Conservation (phyloP, 2,888 invertebrate genomes). For the Drosophila greeni region DNA sequence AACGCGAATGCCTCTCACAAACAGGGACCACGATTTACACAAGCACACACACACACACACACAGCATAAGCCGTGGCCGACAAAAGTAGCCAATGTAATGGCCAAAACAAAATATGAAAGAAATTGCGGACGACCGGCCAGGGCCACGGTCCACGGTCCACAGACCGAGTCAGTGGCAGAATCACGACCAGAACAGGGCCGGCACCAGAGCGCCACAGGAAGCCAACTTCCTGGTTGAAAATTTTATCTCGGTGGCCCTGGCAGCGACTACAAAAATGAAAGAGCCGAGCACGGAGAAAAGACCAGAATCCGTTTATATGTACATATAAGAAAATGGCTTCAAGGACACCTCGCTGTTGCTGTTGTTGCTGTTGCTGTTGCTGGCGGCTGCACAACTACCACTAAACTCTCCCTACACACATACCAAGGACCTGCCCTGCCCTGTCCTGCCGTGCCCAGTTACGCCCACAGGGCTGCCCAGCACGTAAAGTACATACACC, state of each 20-base stretch:
- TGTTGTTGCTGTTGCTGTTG: slow-evolving; percentile 29
- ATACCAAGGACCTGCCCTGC: slow-evolving; percentile 11
- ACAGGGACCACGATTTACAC: slow-evolving; percentile 29
- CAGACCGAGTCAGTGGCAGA: slow-evolving; percentile 10
- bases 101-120: slow-evolving; percentile 61
- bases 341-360: slow-evolving; percentile 56
- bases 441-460: slow-evolving; percentile 13
- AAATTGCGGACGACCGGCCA: slow-evolving; percentile 40
- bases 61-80: slow-evolving; percentile 42
- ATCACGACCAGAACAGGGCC: slow-evolving; percentile 25
- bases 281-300: slow-evolving; percentile 12
- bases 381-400: slow-evolving; percentile 47
- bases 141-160: slow-evolving; percentile 19
- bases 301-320: slow-evolving; percentile 63
- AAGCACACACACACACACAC: slow-evolving; percentile 14
- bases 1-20: slow-evolving; percentile 45
- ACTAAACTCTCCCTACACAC: slow-evolving; percentile 22
- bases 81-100: slow-evolving; percentile 67
- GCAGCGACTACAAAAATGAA: slow-evolving; percentile 41
- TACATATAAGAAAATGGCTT: slow-evolving; percentile 65
- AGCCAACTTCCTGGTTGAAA: slow-evolving; percentile 66
- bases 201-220: slow-evolving; percentile 50
- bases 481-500: slow-evolving; percentile 60
- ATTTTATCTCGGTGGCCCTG: slow-evolving; percentile 60
- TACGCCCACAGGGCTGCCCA: slow-evolving; percentile 47